Evolutionary conservation across 2,797 vertebrate species (phyloP), one percentile per base, ranked within the genome.

Genomic region (Sebastolobus altivelis): DNA sequence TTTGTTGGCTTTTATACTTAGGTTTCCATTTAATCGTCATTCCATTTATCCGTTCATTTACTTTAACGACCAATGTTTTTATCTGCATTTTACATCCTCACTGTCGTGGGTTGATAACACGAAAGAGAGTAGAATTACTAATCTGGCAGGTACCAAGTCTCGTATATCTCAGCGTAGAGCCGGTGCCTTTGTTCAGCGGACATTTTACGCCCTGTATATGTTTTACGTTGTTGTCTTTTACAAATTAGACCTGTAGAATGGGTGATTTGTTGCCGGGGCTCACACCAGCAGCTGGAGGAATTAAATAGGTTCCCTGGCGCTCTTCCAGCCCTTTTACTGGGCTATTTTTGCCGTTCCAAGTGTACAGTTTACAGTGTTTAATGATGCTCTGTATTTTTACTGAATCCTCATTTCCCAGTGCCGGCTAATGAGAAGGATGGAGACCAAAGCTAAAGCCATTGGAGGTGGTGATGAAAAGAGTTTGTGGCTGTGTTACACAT

Each of bases 341-440:
- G 77, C 88, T 87, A 82, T 87, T 91, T 72, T 94, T 94, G 92
- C 93, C 91, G 89, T 93, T 95, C 87, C 66, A 81, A 91, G 81
- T 88, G 88, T 91, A 91, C 83, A 87, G 91, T 95, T 95, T 94
- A 93, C 91, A 89, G 89, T 92, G 88, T 95, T 94, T 95, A 95
- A 95, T 95, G 94, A 95, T 87, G 86, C 92, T 92, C 88, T 90
- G 90, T 89, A 86, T 93, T 94, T 96, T 96, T 94, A 94, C 93
- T 87, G 90, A 93, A 94, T 94, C 92, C 86, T 93, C 88, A 80
- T 91, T 92, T 95, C 92, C 92, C 91, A 73, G 84, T 66, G 40
- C 63, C 31, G 70, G 68, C 89, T 94, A 95, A 96, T 92, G 92
- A 94, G 94, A 89, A 83, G 68, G 81, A 88, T 79, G 73, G 79